Percentiles rank a stretch among this genome's conserved stretches.
Conservation (phyloP, 92 coral and sea anemone species). For the Epizoanthus rinbou region DNA sequence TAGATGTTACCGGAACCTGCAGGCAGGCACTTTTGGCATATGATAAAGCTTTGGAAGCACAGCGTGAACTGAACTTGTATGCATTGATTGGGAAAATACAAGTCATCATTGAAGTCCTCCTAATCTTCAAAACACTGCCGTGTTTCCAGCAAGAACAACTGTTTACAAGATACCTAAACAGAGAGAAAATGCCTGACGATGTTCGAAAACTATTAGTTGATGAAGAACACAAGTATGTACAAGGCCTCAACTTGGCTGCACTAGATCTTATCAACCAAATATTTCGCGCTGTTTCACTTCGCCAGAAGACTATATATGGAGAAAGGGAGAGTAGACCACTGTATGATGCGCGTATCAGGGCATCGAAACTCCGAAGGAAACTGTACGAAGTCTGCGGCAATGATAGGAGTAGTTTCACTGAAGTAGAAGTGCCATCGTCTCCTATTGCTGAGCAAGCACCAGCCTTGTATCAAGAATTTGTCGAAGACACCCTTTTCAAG, state of each 20-base stretch:
- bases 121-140: conserved; percentile 51
- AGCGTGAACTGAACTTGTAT: conserved; percentile 28
- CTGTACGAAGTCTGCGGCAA: conserved; percentile 55
- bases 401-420: conserved; percentile 43
- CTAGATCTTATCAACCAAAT: conserved; percentile 52
- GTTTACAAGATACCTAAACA: conserved; percentile 39
- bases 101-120: conserved; percentile 54
- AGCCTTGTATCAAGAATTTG: conserved; percentile 51
- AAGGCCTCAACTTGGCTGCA: conserved; percentile 12
- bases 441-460: conserved; percentile 13
- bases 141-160: conserved; percentile 42
- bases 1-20: conserved; percentile 24
- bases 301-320: conserved; percentile 53
- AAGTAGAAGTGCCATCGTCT: conserved; percentile 5
- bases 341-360: conserved; percentile 59
- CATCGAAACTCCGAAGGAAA: conserved; percentile 50
- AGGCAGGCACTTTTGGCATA: conserved; percentile 49
- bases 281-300: conserved; percentile 52
- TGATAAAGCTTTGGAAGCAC: conserved; percentile 49
- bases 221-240: conserved; percentile 50
- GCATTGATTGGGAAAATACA: conserved; percentile 73
- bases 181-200: conserved; percentile 38
- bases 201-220: conserved; percentile 32
- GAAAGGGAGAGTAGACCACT: conserved; percentile 38
- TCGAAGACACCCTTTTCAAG: conserved; percentile 52